Conservation (phyloP, 2,113 vertebrate species). For the Melanocharis versteri region DNA sequence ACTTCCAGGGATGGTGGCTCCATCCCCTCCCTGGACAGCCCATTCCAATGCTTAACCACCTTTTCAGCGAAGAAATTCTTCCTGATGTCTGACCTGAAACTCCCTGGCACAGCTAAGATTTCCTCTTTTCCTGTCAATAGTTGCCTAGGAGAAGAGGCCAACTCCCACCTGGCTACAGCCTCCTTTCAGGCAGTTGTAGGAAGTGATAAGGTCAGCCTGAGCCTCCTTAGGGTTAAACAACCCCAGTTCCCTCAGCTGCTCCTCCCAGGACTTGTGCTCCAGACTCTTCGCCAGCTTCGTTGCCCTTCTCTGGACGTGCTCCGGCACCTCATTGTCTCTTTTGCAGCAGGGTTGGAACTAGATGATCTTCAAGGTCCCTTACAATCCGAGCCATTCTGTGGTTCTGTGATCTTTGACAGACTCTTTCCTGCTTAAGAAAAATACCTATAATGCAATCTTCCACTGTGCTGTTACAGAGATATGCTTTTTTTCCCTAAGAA, state of each 20-base stretch:
- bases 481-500: not conserved
- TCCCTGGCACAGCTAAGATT: not conserved
- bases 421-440: not conserved
- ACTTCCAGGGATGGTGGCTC: not conserved
- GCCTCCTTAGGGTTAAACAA: not conserved
- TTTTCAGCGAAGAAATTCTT: not conserved
- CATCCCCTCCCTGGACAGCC: fast-evolving
- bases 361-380: not conserved
- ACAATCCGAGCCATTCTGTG: not conserved
- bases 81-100: not conserved
- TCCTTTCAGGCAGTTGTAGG: not conserved
- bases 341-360: not conserved
- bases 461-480: not conserved
- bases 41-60: not conserved
- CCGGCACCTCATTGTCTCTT: not conserved
- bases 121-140: not conserved
- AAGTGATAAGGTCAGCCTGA: not conserved
- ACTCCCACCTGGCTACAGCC: not conserved
- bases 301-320: not conserved
- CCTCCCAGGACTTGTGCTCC: not conserved
- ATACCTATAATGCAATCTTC: not conserved
- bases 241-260: not conserved
- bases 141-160: not conserved
- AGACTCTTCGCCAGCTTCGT: not conserved
- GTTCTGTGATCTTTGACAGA: not conserved